Evolutionary conservation across 2,113 vertebrate species (phyloP), one percentile per base, ranked within the genome.

Genomic region (Trinectes maculatus): DNA sequence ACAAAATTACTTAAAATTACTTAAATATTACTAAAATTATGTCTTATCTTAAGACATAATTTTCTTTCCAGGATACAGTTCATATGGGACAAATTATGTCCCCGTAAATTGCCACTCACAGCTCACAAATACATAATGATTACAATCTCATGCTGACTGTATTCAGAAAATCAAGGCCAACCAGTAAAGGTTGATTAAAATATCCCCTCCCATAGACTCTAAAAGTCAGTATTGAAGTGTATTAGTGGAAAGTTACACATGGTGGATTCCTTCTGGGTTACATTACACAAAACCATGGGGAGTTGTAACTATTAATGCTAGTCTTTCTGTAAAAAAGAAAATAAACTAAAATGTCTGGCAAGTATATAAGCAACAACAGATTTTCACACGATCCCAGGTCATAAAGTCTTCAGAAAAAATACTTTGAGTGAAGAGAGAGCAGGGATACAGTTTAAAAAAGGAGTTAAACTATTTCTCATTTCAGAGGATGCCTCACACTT

Each of bases 301-400:
- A 42, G 31, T 3, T 62, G 33, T 10, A 44, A 40, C 22, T 16
- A 2, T 26, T 16, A 28, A 37, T 52, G 10, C 22, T 29, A 28
- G 16, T 26, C 25, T 46, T 59, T 37, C 26, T 24, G 6, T 37
- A 1, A 29, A 28, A 54, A n/a, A 15, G 0, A 47, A 57, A 40
- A 18, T 12, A 34, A 33, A 19, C 34, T 3, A 46, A 34, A 36
- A 25, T 8, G 16, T 53, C 37, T 40, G 48, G 57, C 24, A 36
- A 53, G 40, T 66, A 65, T 67, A 43, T 49, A 53, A 57, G 28
- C 64, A 57, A 19, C n/a, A 19, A 22, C 21, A 49, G 19, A 42
- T 11, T 21, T 73, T 22, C 22, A 6, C 0, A 0, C 1, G 12
- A 8, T 43, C 8, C 66, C 25, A 1, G 25, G 6, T 24, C 29